Percentiles rank a stretch among this genome's conserved stretches.
Evolutionary conservation across 2,888 invertebrate genomes (phyloP).

Genomic region (Acleris cristana): DNA sequence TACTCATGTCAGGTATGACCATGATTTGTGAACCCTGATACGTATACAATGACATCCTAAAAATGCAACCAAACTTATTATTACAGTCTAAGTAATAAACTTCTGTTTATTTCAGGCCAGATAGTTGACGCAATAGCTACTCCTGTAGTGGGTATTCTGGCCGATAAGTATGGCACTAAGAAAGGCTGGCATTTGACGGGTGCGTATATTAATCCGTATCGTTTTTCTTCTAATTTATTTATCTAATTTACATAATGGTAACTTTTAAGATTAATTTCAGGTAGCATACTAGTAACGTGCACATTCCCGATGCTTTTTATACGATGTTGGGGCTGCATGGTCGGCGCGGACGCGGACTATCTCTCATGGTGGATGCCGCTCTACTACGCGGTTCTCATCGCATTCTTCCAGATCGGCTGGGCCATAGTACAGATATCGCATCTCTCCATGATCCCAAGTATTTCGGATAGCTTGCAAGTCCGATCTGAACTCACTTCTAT

Average conservation of each 20-base stretch:
- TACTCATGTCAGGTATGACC: slow-evolving; percentile 87
- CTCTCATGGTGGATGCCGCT: slow-evolving; percentile 80
- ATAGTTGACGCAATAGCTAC: slow-evolving; percentile 94
- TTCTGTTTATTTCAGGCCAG: slow-evolving; percentile 84
- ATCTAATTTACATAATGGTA: neutral
- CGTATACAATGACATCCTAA: neutral
- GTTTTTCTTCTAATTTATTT: neutral
- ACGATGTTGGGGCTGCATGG: slow-evolving; percentile 85
- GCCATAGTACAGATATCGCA: slow-evolving; percentile 97
- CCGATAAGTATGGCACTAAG: slow-evolving; percentile 90
- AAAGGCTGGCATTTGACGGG: slow-evolving; percentile 94
- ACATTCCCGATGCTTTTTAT: slow-evolving; percentile 92
- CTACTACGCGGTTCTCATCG: slow-evolving; percentile 85
- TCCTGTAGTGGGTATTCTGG: slow-evolving; percentile 91
- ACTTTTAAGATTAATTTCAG: slow-evolving; percentile 59
- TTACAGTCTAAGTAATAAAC: neutral
- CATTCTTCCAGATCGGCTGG: slow-evolving; percentile 96
- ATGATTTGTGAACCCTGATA: neutral
- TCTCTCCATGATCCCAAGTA: slow-evolving; percentile 93
- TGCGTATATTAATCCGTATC: slow-evolving; percentile 56
- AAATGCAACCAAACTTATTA: neutral
- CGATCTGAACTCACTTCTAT: slow-evolving; percentile 92
- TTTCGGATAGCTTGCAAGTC: slow-evolving; percentile 87
- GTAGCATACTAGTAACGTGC: slow-evolving; percentile 86
- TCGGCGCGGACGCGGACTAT: slow-evolving; percentile 59